phyloP scores from a whole-genome alignment of 2,113 vertebrate species.

The Turdus rufiventris region DNA sequence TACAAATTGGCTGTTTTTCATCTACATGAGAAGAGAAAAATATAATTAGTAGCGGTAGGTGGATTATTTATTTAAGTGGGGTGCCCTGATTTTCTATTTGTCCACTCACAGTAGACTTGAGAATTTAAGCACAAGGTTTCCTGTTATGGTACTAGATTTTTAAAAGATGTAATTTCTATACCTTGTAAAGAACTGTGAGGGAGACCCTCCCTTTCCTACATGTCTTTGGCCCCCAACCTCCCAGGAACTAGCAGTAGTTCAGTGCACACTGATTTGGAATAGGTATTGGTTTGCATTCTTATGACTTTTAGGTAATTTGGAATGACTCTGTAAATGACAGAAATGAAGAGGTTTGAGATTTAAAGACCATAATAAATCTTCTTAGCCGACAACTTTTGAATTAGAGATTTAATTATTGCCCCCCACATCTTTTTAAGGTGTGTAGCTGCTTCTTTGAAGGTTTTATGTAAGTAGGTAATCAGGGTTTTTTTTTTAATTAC shows the following conservation, averaged over 20 bases:
- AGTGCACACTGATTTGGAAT: neutral
- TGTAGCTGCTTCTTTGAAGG: neutral
- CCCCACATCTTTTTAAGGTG: neutral
- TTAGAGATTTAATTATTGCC: neutral
- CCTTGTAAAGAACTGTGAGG: neutral
- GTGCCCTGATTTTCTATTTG: neutral
- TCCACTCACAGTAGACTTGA: neutral
- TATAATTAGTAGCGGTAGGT: neutral
- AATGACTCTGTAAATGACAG: neutral
- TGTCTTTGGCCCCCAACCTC: neutral
- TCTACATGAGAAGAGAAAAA: neutral
- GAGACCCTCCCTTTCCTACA: neutral
- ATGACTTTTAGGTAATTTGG: neutral
- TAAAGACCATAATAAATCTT: neutral
- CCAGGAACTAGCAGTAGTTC: neutral
- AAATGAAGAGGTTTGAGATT: neutral
- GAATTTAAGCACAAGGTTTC: neutral
- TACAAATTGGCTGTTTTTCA: constrained; percentile 26
- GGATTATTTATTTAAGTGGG: constrained; percentile 23
- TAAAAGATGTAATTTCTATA: neutral
- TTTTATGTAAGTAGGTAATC: neutral
- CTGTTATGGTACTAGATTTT: neutral
- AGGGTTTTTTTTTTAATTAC: neutral
- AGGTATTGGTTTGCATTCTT: neutral
- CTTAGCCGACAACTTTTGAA: neutral